A percentile compares a stretch with the other conserved stretches of the same genome.
Evolutionary conservation across 1,140 invertebrate genomes (phyloP).

Genomic region (Bombus terrestris): DNA sequence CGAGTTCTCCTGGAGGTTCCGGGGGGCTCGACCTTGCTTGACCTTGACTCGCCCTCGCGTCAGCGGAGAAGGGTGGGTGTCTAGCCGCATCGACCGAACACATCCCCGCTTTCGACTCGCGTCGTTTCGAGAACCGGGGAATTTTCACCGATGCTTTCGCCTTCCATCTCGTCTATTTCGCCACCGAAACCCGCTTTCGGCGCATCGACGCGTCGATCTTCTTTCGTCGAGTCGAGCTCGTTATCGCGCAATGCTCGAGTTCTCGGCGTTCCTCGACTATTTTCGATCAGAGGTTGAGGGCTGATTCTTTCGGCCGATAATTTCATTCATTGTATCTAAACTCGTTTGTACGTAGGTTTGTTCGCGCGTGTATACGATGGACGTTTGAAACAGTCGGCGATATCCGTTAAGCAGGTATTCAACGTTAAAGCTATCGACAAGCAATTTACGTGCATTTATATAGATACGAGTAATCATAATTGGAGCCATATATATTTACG

Average conservation of each 20-base stretch:
- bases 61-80: conserved; percentile 68
- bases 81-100: conserved; percentile 78
- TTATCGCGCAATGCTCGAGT: not conserved
- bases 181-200: conserved; percentile 34
- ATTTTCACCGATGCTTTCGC: conserved; percentile 38
- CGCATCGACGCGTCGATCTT: conserved; percentile 38
- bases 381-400: not conserved
- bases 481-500: too few relatives aligned
- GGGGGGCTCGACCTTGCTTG: conserved; percentile 72
- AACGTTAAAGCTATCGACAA: not conserved
- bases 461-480: not conserved
- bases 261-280: not conserved
- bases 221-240: not conserved
- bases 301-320: not conserved
- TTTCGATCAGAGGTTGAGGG: accelerated
- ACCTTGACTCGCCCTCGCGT: conserved; percentile 68
- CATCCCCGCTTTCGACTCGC: conserved; percentile 13
- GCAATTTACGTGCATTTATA: not conserved
- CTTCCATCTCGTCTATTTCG: not conserved
- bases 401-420: accelerated
- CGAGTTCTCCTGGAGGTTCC: conserved; percentile 29
- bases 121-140: conserved; percentile 31
- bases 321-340: not conserved
- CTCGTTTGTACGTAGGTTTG: accelerated
- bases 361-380: too few relatives aligned